These are phyloP conservation scores for Trissoscelio sp. DNA, from an alignment of 2,888 invertebrate genomes.

Conservation along the genomic window DNA sequence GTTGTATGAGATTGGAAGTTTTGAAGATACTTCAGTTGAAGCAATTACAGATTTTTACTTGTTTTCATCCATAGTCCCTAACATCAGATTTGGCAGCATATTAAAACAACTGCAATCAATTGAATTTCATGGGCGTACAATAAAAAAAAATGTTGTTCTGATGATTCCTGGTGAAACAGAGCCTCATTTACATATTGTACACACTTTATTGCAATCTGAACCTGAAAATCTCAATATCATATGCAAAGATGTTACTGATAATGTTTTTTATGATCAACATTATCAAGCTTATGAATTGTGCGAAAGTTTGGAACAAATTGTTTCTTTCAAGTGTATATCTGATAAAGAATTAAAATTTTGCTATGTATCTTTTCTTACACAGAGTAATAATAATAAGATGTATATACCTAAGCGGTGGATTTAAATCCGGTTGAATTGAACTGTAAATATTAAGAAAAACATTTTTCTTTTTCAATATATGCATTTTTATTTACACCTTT, in stretches of 20 bases:
- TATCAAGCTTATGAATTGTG: constrained; percentile 39
- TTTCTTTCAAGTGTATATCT: constrained; percentile 23
- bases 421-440: too few relatives aligned
- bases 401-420: too few relatives aligned
- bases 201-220: constrained; percentile 28
- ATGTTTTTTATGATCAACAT: constrained; percentile 41
- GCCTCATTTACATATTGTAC: constrained; percentile 32
- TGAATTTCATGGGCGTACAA: constrained; percentile 24
- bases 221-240: constrained; percentile 11
- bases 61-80: background rate
- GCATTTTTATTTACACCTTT: too few relatives aligned
- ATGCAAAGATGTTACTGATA: constrained; percentile 33
- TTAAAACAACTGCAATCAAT: constrained; percentile 31
- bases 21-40: too few relatives aligned
- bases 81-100: too few relatives aligned
- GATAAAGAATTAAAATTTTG: constrained; percentile 21
- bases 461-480: too few relatives aligned
- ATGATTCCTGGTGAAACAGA: constrained; percentile 44
- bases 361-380: too few relatives aligned
- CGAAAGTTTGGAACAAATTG: constrained; percentile 15
- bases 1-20: background rate
- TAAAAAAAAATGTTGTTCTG: constrained; percentile 34
- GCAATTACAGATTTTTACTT: constrained; percentile 26
- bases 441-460: too few relatives aligned
- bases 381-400: too few relatives aligned